Evolutionary conservation across 1,140 invertebrate species (phyloP), one percentile per base, ranked within the genome.

Genomic region (Procambarus clarkii): DNA sequence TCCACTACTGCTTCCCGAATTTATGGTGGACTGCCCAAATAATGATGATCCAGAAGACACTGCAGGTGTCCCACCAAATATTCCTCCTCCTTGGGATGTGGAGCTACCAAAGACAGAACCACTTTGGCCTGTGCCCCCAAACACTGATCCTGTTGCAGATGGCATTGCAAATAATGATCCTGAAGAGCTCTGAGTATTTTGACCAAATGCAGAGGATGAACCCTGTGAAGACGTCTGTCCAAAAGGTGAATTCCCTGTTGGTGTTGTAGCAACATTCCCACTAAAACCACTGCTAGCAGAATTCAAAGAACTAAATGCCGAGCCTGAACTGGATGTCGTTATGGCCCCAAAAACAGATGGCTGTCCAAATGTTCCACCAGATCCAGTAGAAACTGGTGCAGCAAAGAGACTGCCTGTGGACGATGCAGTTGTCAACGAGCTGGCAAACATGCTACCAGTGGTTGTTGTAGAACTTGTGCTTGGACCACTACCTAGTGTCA

Each of bases 21-120:
- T 83, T 24, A 54, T 85, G 21, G 74, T 69, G 45, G 71, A 18
- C 18, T 85, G 82, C 24, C 74, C 89, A 80, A 91, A 91, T 48
- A 91, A 8, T 45, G 76, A 64, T 54, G 76, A 46, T 2, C 76
- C 86, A 45, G 86, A 60, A 0, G 89, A 60, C 60, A 86, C 82
- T 78, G 76, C 24, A 69, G 89, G 3, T 77, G 88, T n/a, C 13
- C 88, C 89, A 24, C 82, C 83, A 91, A 91, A 91, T 69, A 86
- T 60, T 18, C 82, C 58, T 24, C 77, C 69, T 24, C 74, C n/a
- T 54, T 60, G 45, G 24, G 79, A 13, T 69, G 82, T 15, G 21
- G 81, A 50, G 15, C 50, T 50, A 7, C 89, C 83, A 91, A 91
- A 91, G n/a, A 79, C 34, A 24, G 82, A 78, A 45, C 80, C 77